These are phyloP conservation scores for Zaprionus kolodkinae DNA, from an alignment of 1,140 invertebrate genomes.

Conservation along the genomic window DNA sequence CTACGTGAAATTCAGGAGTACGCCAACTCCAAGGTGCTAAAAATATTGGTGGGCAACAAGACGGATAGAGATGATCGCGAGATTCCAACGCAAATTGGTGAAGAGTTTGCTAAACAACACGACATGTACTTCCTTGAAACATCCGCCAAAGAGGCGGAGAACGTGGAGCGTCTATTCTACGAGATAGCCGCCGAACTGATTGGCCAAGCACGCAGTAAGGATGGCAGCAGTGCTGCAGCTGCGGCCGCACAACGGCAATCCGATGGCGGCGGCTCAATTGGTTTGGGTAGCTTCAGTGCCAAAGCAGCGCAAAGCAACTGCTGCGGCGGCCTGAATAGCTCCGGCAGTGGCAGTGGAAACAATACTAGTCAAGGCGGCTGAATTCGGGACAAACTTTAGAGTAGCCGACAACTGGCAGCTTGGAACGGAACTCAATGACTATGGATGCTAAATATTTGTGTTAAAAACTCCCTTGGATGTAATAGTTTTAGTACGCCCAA, in stretches of 20 bases:
- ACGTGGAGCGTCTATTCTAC: constrained; percentile 98
- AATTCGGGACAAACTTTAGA: constrained; percentile 1
- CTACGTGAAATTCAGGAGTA: constrained; percentile 98
- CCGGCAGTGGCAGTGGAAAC: constrained; percentile 26
- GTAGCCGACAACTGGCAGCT: constrained; percentile 37
- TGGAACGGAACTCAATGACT: constrained; percentile 60
- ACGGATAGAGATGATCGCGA: constrained; percentile 97
- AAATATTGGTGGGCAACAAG: constrained; percentile 97
- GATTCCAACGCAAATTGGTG: constrained; percentile 96
- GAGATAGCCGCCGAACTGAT: constrained; percentile 97
- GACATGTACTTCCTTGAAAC: constrained; percentile 99
- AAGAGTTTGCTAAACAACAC: constrained; percentile 97
- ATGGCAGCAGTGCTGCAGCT: constrained; percentile 63
- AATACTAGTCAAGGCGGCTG: constrained; percentile 71
- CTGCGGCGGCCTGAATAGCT: constrained; percentile 57
- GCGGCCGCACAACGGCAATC: constrained; percentile 59
- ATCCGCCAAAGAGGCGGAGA: constrained; percentile 98
- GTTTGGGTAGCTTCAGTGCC: constrained; percentile 70
- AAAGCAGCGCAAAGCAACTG: constrained; percentile 78
- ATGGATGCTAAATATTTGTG: constrained; percentile 79
- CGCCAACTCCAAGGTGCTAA: constrained; percentile 96
- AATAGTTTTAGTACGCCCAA: constrained; percentile 58
- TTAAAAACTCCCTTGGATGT: constrained; percentile 73
- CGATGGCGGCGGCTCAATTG: constrained; percentile 65
- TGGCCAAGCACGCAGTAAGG: constrained; percentile 87